phyloP scores from a whole-genome alignment of 2,797 vertebrate genomes.

The Anomalospiza imberbis region DNA sequence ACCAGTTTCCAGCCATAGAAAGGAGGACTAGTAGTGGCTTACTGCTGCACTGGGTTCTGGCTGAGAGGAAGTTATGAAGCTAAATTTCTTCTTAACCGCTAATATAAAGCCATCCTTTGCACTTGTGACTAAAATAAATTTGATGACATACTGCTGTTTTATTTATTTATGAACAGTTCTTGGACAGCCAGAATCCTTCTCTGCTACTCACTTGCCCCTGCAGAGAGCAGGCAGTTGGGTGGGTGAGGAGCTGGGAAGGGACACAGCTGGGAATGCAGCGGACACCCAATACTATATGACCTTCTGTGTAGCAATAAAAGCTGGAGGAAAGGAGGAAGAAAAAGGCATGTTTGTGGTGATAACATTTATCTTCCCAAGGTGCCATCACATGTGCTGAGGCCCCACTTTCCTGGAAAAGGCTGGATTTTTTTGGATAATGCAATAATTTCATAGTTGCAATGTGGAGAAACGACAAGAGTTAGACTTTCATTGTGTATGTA shows the following conservation, averaged over 20 bases:
- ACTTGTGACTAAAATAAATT: not conserved
- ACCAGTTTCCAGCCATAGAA: not conserved
- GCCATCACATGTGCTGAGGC: not conserved
- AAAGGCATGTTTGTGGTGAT: not conserved
- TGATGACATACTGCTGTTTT: not conserved
- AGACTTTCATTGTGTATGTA: not conserved
- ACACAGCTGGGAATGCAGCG: not conserved
- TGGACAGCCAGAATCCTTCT: not conserved
- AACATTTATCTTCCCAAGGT: not conserved
- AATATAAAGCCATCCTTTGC: accelerated
- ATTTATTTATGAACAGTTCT: not conserved
- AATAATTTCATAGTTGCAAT: not conserved
- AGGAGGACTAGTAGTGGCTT: no score
- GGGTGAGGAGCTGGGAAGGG: no score
- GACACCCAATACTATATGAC: no score
- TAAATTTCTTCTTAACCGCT: not conserved
- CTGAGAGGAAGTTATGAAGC: not conserved
- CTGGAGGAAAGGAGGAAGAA: not conserved
- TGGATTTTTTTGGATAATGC: not conserved
- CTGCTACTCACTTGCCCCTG: not conserved
- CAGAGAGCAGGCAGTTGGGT: accelerated
- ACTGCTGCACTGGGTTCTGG: not conserved
- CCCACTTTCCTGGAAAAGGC: not conserved
- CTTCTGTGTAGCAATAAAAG: not conserved
- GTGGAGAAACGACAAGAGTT: not conserved